A percentile compares a stretch with the other conserved stretches of the same genome.
Evolutionary conservation across 1,140 invertebrate genomes (phyloP).

Genomic region (Laodelphax striatellus): DNA sequence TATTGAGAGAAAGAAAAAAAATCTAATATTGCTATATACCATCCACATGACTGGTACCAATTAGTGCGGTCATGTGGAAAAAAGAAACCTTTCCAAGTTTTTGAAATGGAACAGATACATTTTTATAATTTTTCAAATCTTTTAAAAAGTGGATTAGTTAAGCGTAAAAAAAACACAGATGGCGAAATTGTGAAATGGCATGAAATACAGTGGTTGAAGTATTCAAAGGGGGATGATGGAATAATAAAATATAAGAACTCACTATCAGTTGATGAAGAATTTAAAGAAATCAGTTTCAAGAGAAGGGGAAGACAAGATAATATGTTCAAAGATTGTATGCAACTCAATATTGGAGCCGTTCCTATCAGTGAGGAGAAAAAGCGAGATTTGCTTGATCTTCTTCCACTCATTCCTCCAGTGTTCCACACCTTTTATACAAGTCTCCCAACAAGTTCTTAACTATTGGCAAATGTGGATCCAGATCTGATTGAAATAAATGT

Average conservation of each 20-base stretch:
- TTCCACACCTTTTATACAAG: neutral
- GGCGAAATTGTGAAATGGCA: neutral
- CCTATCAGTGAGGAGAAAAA: neutral
- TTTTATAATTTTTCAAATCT: neutral
- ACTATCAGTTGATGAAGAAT: neutral
- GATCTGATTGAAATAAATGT: too few relatives aligned
- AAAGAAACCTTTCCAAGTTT: neutral
- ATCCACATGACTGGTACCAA: conserved; percentile 18
- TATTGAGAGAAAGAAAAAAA: conserved; percentile 26
- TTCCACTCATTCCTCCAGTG: neutral
- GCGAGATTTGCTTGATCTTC: neutral
- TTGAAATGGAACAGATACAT: neutral
- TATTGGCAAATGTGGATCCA: too few relatives aligned
- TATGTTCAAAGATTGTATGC: neutral
- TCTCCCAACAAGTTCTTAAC: too few relatives aligned
- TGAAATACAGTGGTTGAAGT: neutral
- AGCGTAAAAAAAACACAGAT: neutral
- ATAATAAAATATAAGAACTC: neutral
- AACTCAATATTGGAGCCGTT: neutral
- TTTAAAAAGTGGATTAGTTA: neutral
- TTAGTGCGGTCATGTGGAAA: conserved; percentile 9
- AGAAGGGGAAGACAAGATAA: neutral
- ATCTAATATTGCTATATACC: conserved; percentile 16
- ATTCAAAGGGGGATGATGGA: neutral
- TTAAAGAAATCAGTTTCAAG: neutral